Evolutionary conservation across 2,797 vertebrate species (phyloP).

Genomic region (Sarcoramphus papa): DNA sequence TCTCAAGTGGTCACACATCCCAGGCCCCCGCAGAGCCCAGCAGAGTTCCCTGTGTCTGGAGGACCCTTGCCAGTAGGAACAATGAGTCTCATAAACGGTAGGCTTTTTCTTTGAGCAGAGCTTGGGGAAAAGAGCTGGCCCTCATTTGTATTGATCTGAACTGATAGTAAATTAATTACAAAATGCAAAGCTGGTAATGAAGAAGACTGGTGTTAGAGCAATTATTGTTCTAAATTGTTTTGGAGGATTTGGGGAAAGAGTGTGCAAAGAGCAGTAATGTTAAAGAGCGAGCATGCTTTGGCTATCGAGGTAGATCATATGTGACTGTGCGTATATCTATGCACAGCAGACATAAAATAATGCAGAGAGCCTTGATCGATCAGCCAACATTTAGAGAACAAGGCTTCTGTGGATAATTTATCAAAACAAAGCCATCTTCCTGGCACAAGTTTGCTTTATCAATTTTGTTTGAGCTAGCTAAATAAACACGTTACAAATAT

Average conservation of each 20-base stretch:
- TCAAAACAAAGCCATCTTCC: neutral
- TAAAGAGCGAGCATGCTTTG: neutral
- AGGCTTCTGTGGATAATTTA: neutral
- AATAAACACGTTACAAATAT: neutral
- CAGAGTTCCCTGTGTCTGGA: neutral
- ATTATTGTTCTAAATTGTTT: neutral
- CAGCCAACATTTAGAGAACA: neutral
- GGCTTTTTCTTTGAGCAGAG: neutral
- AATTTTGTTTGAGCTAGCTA: neutral
- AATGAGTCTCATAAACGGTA: neutral
- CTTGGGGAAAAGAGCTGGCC: neutral
- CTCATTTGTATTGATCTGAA: accelerated
- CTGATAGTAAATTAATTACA: neutral
- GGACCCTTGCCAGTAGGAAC: neutral
- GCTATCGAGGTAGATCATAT: neutral
- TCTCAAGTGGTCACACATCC: neutral
- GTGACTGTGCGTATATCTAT: neutral
- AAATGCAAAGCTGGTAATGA: neutral
- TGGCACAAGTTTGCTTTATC: neutral
- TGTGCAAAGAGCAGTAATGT: neutral
- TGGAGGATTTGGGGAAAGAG: neutral
- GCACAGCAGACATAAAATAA: neutral
- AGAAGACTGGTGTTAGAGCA: neutral
- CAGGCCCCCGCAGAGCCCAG: neutral
- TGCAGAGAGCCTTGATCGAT: neutral